phyloP scores from a whole-genome alignment of 2,888 invertebrate genomes.

The Clostera curtula region DNA sequence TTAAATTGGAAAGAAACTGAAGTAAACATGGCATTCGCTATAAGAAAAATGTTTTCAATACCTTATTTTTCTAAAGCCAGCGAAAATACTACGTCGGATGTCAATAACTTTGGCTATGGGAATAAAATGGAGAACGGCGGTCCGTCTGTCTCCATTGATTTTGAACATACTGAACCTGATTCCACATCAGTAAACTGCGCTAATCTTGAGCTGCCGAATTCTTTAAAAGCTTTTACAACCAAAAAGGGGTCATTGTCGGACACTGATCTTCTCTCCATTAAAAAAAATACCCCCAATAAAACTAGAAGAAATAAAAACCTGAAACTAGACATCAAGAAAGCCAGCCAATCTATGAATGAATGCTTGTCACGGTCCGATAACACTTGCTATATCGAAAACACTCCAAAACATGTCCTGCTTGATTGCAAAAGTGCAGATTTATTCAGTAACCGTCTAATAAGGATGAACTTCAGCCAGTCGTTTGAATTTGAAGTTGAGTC shows the following conservation, averaged over 20 bases:
- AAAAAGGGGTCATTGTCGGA: constrained; percentile 57
- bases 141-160: too few species aligned
- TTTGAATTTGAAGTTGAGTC: constrained; percentile 50
- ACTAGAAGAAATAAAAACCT: constrained; percentile 43
- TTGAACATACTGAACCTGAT: constrained; percentile 51
- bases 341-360: constrained; percentile 42
- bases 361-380: constrained; percentile 22
- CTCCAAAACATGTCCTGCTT: constrained; percentile 53
- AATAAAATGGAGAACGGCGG: too few species aligned
- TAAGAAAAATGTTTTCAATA: constrained; percentile 61
- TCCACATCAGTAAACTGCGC: constrained; percentile 42
- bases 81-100: constrained; percentile 15
- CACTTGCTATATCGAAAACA: constrained; percentile 48
- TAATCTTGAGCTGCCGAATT: constrained; percentile 37
- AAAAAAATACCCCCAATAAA: constrained; percentile 17
- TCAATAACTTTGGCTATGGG: constrained; percentile 5
- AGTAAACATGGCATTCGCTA: constrained; percentile 59
- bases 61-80: constrained; percentile 57
- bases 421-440: constrained; percentile 46
- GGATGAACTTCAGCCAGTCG: constrained; percentile 51
- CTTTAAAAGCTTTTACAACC: constrained; percentile 34
- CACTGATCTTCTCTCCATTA: constrained; percentile 41
- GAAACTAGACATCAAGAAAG: constrained; percentile 51
- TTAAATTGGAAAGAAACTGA: constrained; percentile 2
- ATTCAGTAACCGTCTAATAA: constrained; percentile 41